These are phyloP conservation scores for Aplidium turbinatum DNA, from an alignment of 23 tunicate species.

Conservation along the genomic window DNA sequence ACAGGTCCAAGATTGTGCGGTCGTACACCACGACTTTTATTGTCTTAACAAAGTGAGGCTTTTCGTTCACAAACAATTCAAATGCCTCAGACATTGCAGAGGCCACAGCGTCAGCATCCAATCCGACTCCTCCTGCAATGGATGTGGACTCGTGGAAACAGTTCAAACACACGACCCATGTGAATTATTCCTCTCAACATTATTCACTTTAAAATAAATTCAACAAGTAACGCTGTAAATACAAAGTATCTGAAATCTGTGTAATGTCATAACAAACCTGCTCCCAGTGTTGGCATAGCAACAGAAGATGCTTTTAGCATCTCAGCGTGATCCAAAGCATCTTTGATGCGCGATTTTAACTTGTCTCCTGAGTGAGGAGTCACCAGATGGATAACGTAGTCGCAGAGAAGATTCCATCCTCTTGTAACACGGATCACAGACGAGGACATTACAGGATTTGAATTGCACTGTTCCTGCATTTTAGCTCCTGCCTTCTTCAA, in stretches of 20 bases:
- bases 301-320: conserved; percentile 41
- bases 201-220: too few species aligned
- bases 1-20: neutral
- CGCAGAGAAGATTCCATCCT: conserved; percentile 39
- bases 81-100: conserved; percentile 15
- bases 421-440: conserved; percentile 19
- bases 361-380: conserved; percentile 28
- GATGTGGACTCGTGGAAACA: too few species aligned
- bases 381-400: conserved; percentile 44
- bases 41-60: conserved; percentile 1
- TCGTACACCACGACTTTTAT: conserved; percentile 32
- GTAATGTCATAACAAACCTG: conserved; percentile 32
- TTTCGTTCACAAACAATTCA: conserved; percentile 7
- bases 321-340: conserved; percentile 47
- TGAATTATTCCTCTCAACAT: too few species aligned
- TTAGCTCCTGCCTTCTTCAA: conserved; percentile 27
- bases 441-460: neutral
- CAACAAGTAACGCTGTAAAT: too few species aligned
- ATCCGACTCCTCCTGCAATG: conserved; percentile 19
- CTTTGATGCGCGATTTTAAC: conserved; percentile 21
- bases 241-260: too few species aligned
- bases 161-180: neutral
- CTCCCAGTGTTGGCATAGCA: conserved; percentile 50
- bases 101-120: conserved; percentile 6
- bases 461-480: conserved; percentile 33